phyloP scores from a whole-genome alignment of 2,888 invertebrate species.

The Drosophila cracens region DNA sequence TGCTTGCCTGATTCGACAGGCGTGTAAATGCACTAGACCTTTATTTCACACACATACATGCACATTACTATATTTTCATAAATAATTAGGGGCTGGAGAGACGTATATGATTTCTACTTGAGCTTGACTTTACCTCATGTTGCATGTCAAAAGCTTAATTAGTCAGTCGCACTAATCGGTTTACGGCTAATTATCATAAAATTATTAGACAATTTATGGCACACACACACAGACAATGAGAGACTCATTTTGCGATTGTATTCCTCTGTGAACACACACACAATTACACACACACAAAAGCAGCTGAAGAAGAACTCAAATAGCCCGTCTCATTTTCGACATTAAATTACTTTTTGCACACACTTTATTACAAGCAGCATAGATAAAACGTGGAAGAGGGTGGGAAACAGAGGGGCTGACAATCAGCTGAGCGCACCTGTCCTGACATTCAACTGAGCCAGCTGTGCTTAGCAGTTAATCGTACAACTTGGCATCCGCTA shows the following conservation, averaged over 20 bases:
- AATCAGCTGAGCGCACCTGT: constrained; percentile 34
- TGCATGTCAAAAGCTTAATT: constrained; percentile 65
- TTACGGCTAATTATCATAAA: constrained; percentile 80
- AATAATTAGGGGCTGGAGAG: constrained; percentile 38
- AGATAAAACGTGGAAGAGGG: constrained; percentile 18
- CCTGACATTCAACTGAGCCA: constrained; percentile 43
- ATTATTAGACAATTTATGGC: constrained; percentile 72
- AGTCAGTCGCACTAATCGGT: constrained; percentile 72
- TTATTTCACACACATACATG: constrained; percentile 43
- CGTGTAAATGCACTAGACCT: constrained; percentile 51
- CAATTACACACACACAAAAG: constrained; percentile 10
- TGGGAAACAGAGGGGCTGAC: background rate
- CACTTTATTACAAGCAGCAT: constrained; percentile 73
- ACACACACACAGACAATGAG: constrained; percentile 18
- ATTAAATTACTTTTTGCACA: constrained; percentile 77
- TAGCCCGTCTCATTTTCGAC: constrained; percentile 74
- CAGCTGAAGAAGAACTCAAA: constrained; percentile 52
- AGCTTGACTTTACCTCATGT: constrained; percentile 36
- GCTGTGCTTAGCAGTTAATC: constrained; percentile 63
- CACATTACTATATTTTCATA: constrained; percentile 55
- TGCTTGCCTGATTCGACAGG: constrained; percentile 8
- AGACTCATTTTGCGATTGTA: constrained; percentile 11
- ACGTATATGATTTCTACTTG: constrained; percentile 16
- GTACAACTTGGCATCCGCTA: constrained; percentile 46
- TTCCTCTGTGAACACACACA: background rate